A percentile compares a stretch with the other conserved stretches of the same genome.
These are phyloP conservation scores for Mayetiola destructor DNA, from an alignment of 2,888 invertebrate species.

Conservation along the genomic window DNA sequence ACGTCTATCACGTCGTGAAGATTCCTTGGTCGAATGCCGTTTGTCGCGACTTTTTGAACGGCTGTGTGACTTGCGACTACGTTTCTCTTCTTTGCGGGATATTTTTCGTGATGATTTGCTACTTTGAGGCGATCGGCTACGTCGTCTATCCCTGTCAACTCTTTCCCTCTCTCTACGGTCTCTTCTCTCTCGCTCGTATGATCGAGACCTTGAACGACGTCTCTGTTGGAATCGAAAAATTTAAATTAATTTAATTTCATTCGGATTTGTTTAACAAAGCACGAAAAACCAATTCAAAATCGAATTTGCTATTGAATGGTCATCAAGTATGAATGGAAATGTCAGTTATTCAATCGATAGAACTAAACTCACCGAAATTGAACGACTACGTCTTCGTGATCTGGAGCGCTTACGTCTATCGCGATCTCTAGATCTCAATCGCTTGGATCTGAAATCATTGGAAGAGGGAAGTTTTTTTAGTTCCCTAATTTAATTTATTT, in stretches of 20 bases:
- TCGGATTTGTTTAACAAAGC: too few species aligned
- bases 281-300: too few species aligned
- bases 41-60: neutral
- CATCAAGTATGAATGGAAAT: too few species aligned
- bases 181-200: constrained; percentile 29
- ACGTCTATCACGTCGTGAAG: neutral
- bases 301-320: too few species aligned
- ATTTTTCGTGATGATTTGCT: neutral
- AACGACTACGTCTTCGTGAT: constrained; percentile 5
- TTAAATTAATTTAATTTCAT: too few species aligned
- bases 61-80: constrained; percentile 27
- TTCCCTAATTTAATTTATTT: neutral
- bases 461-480: neutral
- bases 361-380: neutral
- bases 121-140: constrained; percentile 28
- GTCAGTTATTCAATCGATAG: neutral
- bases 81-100: constrained; percentile 37
- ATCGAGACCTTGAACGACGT: constrained; percentile 39
- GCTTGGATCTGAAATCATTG: constrained; percentile 18
- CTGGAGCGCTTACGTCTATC: constrained; percentile 3
- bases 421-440: constrained; percentile 42
- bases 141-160: constrained; percentile 24
- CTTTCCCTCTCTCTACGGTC: neutral
- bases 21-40: neutral
- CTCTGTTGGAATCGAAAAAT: constrained; percentile 6